Evolutionary conservation across 1,140 invertebrate genomes (phyloP), one percentile per base, ranked within the genome.

Genomic region (Calephelis virginiensis): DNA sequence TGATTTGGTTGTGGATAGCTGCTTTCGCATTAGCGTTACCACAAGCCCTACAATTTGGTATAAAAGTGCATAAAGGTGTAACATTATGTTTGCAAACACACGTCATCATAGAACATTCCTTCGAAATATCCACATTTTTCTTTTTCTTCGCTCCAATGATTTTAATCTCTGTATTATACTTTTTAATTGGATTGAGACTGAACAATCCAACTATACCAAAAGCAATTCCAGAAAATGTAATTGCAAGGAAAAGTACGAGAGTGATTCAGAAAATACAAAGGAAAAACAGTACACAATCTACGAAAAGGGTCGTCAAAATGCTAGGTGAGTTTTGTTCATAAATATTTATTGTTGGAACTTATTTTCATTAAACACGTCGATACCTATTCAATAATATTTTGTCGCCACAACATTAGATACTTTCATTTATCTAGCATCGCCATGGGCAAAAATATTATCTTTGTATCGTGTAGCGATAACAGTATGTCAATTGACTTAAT

Each of bases 101-200:
- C 78, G 91, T 93, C 1, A 92, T 96, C 12, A 86, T 95, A 12
- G 90, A 93, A 17, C 95, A 96, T 82, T 94, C 95, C 0, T 98
- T 97, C 77, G 95, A 96, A 76, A 93, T 97, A 66, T 97, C 96
- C 1, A 96, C 96, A 0, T 93, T 97, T 71, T 81, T 97, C 17
- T 97, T 98, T 85, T 98, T 98, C 82, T 93, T 97, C 7, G 92
- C 94, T 4, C 97, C 97, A 0, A 97, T 98, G 96, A 94, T 95
- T 12, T 88, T 97, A 45, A 97, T 98, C 75, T 96, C 95, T 6
- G 94, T 95, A 5, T 92, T 97, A 3, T 98, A 98, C 83, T 92
- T 95, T n/a, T 87, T 97, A 63, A 97, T 98, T 76, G 97, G 95
- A 8, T 79, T 96, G 12, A 94, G 95, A 74, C 86, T 97, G 46